phyloP scores from a whole-genome alignment of 2,797 vertebrate genomes.

The Aulostomus chinensis region DNA sequence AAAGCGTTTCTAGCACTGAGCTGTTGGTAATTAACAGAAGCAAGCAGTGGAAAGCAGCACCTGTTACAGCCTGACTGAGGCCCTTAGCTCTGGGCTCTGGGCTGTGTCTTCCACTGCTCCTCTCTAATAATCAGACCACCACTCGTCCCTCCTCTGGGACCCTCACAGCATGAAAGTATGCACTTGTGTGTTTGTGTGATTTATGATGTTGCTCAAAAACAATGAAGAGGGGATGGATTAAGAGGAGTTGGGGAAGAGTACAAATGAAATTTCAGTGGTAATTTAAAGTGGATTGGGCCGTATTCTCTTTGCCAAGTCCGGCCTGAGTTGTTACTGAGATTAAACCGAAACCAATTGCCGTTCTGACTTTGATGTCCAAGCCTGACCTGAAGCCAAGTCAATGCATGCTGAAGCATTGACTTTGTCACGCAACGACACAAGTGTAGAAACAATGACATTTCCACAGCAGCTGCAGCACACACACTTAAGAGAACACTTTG shows the following conservation, averaged over 20 bases:
- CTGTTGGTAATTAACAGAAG: slow-evolving; percentile 80
- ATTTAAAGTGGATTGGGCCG: no score
- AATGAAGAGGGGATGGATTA: background rate
- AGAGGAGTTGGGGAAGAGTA: background rate
- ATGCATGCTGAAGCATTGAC: no score
- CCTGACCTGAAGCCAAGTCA: no score
- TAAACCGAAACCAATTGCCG: no score
- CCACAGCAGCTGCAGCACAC: no score
- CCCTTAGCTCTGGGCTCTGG: slow-evolving; percentile 50
- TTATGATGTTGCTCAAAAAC: slow-evolving; percentile 19
- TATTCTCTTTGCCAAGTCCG: no score
- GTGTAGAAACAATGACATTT: no score
- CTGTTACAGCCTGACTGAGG: slow-evolving; percentile 72
- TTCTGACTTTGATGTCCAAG: no score
- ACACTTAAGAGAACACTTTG: no score
- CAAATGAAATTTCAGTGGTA: no score
- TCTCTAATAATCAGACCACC: slow-evolving; percentile 53
- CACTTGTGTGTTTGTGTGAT: slow-evolving; percentile 35
- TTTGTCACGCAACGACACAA: no score
- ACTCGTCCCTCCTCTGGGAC: slow-evolving; percentile 32
- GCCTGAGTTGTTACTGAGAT: no score
- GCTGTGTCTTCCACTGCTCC: slow-evolving; percentile 51
- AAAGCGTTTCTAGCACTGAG: slow-evolving; percentile 59
- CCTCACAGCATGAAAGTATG: slow-evolving; percentile 14
- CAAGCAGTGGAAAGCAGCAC: slow-evolving; percentile 79